Evolutionary conservation across 2,888 invertebrate genomes (phyloP), one percentile per base, ranked within the genome.

Genomic region (Calameuta pallipes): DNA sequence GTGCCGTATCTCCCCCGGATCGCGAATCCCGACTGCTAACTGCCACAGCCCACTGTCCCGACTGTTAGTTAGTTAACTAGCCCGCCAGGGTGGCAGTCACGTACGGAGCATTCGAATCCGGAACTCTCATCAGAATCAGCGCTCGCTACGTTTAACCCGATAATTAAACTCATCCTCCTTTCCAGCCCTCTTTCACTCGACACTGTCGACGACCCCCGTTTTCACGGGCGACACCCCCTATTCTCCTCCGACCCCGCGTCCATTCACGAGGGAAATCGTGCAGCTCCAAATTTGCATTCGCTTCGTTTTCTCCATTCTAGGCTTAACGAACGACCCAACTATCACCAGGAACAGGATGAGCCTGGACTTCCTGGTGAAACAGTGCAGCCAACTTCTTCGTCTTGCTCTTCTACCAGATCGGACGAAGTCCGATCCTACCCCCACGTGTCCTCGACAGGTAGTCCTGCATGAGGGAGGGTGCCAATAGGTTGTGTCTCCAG

Each of bases 41-140:
- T 85, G 88, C 86, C 85, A 88, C 88, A 88, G 87, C 87, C 87
- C 86, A 86, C 87, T 86, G 87, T 87, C 85, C 86, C 82, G 88
- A 86, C 88, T 88, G 90, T 90, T 90, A 90, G 88, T 87, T 87
- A 86, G 90, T 90, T 90, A 90, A 90, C 90, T 90, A 89, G 90
- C 90, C 89, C 88, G 90, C 87, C 89, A 84, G 86, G 87, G 89
- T 90, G 89, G 89, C 90, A 90, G 90, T 90, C 90, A 90, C 90
- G 90, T 90, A 90, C 83, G 83, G 75, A 41, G 30, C 89, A 90
- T 90, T 90, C 87, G 89, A 89, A 90, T 90, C 90, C 90, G 90
- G 90, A 90, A 90, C 90, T 90, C 90, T 90, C 90, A 90, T 90
- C 90, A 90, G 90, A 90, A 90, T 90, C 90, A 90, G 87, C 89